Base-by-base conservation (phyloP, 2,797 vertebrate species). In the Meda fulgida region DNA sequence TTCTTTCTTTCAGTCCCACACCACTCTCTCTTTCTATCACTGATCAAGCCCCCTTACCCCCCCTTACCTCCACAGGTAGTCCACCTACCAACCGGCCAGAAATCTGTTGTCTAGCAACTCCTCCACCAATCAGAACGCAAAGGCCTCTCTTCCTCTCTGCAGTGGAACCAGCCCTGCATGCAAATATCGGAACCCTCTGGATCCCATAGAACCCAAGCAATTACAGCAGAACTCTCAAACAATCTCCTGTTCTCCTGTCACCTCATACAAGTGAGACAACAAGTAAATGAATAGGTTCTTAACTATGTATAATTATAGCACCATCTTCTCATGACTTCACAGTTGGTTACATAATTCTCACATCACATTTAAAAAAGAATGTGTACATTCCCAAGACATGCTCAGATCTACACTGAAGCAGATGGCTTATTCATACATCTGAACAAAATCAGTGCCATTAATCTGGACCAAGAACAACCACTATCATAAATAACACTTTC, bases 101-200 rank as follows among this genome's bases (percentile, higher is more conserved):
- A 94, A 94, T 95, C 94, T 95, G 94, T 95, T 95, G 94, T 95
- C 94, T 95, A 95, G 94, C 94, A 95, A 95, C 94, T 93, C 93
- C 90, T 93, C 89, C 92, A 93, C 94, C 94, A 95, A 95, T 95
- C 93, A 93, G 90, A 94, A 92, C 29, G 78, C 87, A 88, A 73
- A 66, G 90, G 91, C 91, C 76, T 78, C 91, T 89, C 93, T 90
- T 90, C 88, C 89, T 93, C 90, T 94, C 94, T 94, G 94, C 94
- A 95, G 94, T 95, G 94, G 90, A 95, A 95, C 94, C 92, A 93
- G 91, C 91, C 92, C 93, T 95, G 94, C 92, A 95, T 95, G 94
- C 94, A 95, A 94, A 95, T 95, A 91, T 87, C 86, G 55, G 89
- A 91, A 89, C 90, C 88, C 69, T 67, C 67, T 90, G 90, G 92